Conservation (phyloP, 2,797 vertebrate species). For the Mergus octosetaceus region DNA sequence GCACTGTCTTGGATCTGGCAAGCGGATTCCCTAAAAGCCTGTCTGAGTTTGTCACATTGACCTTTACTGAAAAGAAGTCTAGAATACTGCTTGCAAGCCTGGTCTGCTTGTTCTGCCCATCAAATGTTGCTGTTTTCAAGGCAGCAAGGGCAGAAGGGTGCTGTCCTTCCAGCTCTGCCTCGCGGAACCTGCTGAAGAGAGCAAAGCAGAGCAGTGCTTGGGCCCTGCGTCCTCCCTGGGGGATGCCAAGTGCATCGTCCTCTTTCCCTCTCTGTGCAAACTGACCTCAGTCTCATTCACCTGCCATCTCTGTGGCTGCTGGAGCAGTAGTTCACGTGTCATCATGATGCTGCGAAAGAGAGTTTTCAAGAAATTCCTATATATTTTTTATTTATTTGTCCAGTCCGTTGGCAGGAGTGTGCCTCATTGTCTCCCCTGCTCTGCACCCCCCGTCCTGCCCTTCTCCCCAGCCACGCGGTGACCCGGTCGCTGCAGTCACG, state of each 20-base stretch:
- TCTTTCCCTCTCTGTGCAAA: neutral
- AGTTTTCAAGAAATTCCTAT: neutral
- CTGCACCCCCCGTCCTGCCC: neutral
- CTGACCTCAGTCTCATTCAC: neutral
- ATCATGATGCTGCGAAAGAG: neutral
- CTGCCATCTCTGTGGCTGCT: neutral
- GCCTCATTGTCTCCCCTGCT: neutral
- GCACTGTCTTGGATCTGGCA: neutral
- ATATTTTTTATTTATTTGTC: no score
- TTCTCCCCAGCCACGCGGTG: neutral
- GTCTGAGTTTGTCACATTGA: neutral
- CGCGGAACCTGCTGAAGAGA: neutral
- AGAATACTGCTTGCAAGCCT: neutral
- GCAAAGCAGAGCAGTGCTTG: neutral
- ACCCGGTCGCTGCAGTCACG: neutral
- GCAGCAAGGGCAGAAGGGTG: neutral
- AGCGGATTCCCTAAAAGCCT: neutral
- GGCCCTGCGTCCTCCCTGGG: neutral
- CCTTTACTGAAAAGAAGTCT: conserved; percentile 1
- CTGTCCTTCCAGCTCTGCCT: neutral
- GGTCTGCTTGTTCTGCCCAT: neutral
- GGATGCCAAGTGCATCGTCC: neutral
- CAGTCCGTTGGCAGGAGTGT: neutral
- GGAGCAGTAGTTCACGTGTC: neutral
- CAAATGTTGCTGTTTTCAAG: neutral